A percentile compares a stretch with the other conserved stretches of the same genome.
Conservation (phyloP, 2,888 invertebrate species). For the Pristionchus mayeri region DNA sequence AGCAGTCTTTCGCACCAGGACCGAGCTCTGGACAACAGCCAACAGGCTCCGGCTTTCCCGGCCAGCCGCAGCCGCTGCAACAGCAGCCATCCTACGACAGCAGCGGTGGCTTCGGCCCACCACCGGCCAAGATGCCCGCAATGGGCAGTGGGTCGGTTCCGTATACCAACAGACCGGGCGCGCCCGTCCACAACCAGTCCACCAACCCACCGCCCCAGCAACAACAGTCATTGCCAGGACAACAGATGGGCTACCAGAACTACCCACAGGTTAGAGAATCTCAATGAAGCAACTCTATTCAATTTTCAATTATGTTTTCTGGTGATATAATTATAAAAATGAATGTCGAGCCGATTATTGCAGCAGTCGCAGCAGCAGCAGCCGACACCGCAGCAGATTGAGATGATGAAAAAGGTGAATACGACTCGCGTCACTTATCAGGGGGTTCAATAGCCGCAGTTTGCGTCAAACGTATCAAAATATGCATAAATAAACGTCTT, state of each 20-base stretch:
- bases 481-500: too few species aligned
- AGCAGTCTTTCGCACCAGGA: too few species aligned
- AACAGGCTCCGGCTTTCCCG: neutral
- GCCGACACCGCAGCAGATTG: neutral
- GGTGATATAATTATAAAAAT: neutral
- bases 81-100: neutral
- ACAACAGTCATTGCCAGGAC: neutral
- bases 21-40: neutral
- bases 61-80: neutral
- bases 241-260: neutral
- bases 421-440: too few species aligned
- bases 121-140: neutral
- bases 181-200: slow-evolving; percentile 19
- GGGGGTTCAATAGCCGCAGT: too few species aligned
- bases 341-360: too few species aligned
- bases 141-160: neutral
- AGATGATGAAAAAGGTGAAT: neutral
- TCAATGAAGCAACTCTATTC: neutral
- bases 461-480: too few species aligned
- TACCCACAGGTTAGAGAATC: neutral
- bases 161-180: neutral
- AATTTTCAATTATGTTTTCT: neutral
- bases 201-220: slow-evolving; percentile 2
- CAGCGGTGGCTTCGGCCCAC: neutral
- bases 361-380: slow-evolving; percentile 11